Evolutionary conservation across 2,888 invertebrate genomes (phyloP).

Genomic region (Hymenopus coronatus): DNA sequence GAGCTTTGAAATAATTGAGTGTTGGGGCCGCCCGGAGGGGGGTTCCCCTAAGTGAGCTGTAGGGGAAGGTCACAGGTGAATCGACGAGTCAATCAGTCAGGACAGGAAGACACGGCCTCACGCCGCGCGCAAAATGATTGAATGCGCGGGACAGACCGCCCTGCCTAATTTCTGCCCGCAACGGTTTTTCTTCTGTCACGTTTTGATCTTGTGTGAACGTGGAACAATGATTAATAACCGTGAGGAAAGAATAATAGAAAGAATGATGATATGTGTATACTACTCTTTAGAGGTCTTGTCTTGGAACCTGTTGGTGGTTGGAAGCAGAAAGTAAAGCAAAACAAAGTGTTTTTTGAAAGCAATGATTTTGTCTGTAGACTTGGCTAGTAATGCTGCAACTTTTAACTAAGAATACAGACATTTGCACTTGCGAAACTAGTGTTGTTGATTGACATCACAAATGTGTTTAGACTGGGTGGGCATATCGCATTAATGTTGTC

Average conservation of each 20-base stretch:
- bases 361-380: background rate
- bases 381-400: background rate
- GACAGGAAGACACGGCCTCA: background rate
- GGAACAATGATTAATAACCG: background rate
- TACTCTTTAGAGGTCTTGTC: background rate
- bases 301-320: background rate
- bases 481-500: no score
- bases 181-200: background rate
- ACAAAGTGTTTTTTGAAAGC: background rate
- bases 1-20: background rate
- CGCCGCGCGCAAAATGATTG: background rate
- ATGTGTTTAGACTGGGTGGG: no score
- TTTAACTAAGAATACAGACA: no score
- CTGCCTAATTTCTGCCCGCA: background rate
- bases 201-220: background rate
- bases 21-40: background rate
- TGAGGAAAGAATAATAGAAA: background rate
- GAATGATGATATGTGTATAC: background rate
- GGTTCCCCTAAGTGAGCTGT: conserved; percentile 25
- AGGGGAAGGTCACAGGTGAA: conserved; percentile 20
- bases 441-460: no score
- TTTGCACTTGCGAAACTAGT: no score
- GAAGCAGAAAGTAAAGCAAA: background rate
- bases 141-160: background rate
- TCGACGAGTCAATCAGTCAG: conserved; percentile 23